Conservation (phyloP, 2,113 vertebrate genomes). For the Erpornis zantholeuca region DNA sequence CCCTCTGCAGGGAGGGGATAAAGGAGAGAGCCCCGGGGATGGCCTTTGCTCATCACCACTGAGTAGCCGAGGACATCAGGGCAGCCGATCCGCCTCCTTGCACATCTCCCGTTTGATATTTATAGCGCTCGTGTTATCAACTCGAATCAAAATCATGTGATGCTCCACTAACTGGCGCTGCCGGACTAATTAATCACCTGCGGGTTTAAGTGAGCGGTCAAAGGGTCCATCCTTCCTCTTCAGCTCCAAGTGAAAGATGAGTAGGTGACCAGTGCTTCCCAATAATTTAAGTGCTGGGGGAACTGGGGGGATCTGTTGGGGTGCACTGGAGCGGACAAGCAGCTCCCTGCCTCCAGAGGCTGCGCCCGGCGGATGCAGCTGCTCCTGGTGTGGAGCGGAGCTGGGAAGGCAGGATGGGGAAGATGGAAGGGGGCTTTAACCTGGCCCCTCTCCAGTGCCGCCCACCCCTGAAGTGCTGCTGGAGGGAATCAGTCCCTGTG, state of each 20-base stretch:
- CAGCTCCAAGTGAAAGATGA: not conserved
- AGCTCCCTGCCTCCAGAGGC: not conserved
- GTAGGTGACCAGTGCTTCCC: not conserved
- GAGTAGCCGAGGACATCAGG: not conserved
- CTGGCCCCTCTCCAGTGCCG: not conserved
- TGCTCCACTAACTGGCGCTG: not conserved
- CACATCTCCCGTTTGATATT: conserved; percentile 2
- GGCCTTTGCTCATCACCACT: not conserved
- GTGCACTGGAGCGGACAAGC: not conserved
- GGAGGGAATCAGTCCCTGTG: not conserved
- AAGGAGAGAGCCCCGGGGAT: accelerated
- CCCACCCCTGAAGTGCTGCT: not conserved
- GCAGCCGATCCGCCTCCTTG: not conserved
- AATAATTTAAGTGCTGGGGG: not conserved
- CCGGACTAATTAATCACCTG: not conserved
- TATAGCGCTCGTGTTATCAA: conserved; percentile 2
- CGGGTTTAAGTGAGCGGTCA: accelerated
- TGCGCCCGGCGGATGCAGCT: not conserved
- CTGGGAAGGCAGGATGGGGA: not conserved
- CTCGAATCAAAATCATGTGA: conserved; percentile 39
- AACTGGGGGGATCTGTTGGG: not conserved
- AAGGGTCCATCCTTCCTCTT: not conserved
- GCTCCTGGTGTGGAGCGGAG: not conserved
- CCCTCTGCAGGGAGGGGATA: not conserved
- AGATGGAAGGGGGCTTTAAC: not conserved